A percentile compares a stretch with the other conserved stretches of the same genome.
Conservation (phyloP, 2,888 invertebrate genomes). For the Hydraecia micacea region DNA sequence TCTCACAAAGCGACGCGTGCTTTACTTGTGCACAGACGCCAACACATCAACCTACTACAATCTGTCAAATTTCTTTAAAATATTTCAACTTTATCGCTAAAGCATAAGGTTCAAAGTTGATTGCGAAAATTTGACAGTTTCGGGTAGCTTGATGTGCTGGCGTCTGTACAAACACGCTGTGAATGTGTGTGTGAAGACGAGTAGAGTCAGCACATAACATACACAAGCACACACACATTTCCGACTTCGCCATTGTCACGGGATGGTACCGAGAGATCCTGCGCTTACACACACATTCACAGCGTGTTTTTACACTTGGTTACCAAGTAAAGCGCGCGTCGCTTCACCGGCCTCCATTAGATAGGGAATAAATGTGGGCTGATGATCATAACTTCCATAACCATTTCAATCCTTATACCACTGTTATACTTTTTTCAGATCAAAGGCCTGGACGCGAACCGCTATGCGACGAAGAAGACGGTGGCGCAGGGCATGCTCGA, state of each 20-base stretch:
- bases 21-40: too few species aligned
- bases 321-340: background rate
- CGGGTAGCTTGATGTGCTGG: too few species aligned
- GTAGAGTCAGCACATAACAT: background rate
- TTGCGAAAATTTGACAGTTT: too few species aligned
- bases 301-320: background rate
- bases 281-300: background rate
- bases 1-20: background rate
- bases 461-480: slow-evolving; percentile 97
- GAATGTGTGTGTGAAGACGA: background rate
- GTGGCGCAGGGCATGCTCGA: slow-evolving; percentile 97
- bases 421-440: slow-evolving; percentile 84
- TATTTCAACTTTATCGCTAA: too few species aligned
- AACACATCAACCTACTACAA: too few species aligned
- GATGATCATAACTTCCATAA: background rate
- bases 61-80: too few species aligned
- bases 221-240: background rate
- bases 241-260: background rate
- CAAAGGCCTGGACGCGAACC: slow-evolving; percentile 95
- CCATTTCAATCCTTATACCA: background rate
- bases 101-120: too few species aligned
- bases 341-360: background rate
- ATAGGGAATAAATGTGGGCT: background rate
- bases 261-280: background rate
- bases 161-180: background rate